Evolutionary conservation across 1,140 invertebrate genomes (phyloP).

Genomic region (Spodoptera frugiperda): DNA sequence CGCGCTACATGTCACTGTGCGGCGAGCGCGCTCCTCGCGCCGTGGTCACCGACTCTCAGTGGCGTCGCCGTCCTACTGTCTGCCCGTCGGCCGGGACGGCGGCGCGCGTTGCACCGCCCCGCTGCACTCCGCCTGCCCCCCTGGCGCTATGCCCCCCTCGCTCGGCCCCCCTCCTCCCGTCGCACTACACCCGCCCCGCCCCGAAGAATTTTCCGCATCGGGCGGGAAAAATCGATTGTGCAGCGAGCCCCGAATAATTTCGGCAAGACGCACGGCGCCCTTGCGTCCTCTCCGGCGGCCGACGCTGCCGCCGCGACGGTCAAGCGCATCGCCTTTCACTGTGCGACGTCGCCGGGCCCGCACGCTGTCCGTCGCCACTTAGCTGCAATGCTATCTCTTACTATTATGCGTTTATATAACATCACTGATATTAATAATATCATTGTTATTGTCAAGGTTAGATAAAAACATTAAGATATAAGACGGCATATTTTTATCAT

Average conservation of each 20-base stretch:
- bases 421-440: conserved; percentile 36
- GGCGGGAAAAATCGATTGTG: conserved; percentile 85
- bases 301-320: conserved; percentile 62
- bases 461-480: conserved; percentile 35
- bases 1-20: conserved; percentile 83
- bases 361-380: conserved; percentile 9
- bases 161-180: conserved; percentile 60
- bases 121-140: conserved; percentile 80
- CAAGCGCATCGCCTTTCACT: conserved; percentile 73
- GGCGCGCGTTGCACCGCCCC: conserved; percentile 82
- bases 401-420: conserved; percentile 23
- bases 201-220: conserved; percentile 84
- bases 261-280: conserved; percentile 84
- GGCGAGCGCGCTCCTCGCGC: conserved; percentile 80
- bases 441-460: conserved; percentile 37
- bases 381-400: conserved; percentile 5
- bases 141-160: conserved; percentile 66
- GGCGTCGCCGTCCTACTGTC: conserved; percentile 84
- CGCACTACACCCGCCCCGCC: conserved; percentile 76
- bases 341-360: conserved; percentile 23
- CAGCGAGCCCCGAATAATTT: conserved; percentile 84
- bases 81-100: conserved; percentile 77
- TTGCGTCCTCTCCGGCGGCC: conserved; percentile 71
- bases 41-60: conserved; percentile 82
- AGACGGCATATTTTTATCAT: conserved; percentile 34